Evolutionary conservation across 2,888 invertebrate species (phyloP), one percentile per base, ranked within the genome.

Genomic region (Eupithecia vulgata): DNA sequence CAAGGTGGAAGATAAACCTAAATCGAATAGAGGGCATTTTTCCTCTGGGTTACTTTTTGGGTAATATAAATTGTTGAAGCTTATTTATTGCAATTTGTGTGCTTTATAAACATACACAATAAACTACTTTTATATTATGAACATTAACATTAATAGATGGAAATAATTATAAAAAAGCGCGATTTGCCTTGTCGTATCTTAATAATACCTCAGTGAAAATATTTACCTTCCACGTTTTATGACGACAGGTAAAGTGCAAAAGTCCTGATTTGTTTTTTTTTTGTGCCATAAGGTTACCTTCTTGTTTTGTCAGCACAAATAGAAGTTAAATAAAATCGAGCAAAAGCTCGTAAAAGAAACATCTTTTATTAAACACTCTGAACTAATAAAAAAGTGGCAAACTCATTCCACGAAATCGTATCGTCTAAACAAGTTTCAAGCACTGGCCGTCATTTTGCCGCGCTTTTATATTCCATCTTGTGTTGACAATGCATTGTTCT

Each of bases 391-490:
- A 61, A 65, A 65, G 40, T 65, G 37, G 25, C 40, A 65, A 65
- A 59, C n/a, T 48, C 35, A 65, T 68, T 68, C 52, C 6, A 64
- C n/a, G 45, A 68, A 78, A 80, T 90, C 90, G 89, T 84, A 48
- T 13, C 30, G 64, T 89, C 78, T 90, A 87, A 91, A 87, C 57
- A 74, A 69, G 67, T 37, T 73, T 72, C 72, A 75, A 81, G 82
- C 78, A 80, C 80, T 80, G 84, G 82, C 80, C 84, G 86, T 85
- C 86, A 86, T 84, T 88, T 86, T 84, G 80, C 81, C 84, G 86
- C 83, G 86, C 89, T 91, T 91, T 91, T 91, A 92, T 91, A 90
- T 91, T 90, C 91, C 89, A 90, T 91, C 90, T 91, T 90, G 88
- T 88, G 90, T 91, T 91, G 91, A 91, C 91, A 90, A 82, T 88